Base-by-base conservation (phyloP, 2,888 invertebrate species). In the Microchrysa polita region DNA sequence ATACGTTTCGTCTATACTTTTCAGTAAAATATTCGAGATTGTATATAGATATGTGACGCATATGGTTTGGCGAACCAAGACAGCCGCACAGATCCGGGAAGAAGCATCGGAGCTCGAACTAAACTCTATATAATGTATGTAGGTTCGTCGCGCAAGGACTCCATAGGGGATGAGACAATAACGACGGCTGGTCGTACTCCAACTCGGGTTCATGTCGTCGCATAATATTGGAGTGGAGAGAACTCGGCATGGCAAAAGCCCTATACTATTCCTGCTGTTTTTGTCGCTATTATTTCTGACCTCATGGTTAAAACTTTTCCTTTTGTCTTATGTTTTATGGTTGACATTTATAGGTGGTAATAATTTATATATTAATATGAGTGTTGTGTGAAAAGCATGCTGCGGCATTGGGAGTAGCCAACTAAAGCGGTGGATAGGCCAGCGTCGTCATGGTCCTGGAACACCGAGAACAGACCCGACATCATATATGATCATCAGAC, bases 331-430 rank as follows among this genome's bases (percentile, higher is more conserved):
- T 73, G 63, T 73, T 73, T 73, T 73, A 73, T 55, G 63, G 73
- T 73, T 73, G 73, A 73, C 73, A 73, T 73, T 73, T 73, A 73
- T 73, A 73, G 75, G 74, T 72, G 73, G 74, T 67, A 74, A 76
- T 76, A 76, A 72, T 76, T 76, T 74, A 74, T 74, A 74, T 74
- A 75, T 75, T 75, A 75, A 73, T 75, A 73, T 72, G 72, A 69
- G 55, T 40, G 27, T 55, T 57, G 57, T 69, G 57, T 69, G 40
- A 57, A 22, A 22, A 65, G 65, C 22, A 22, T 34, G 48, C 65
- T 16, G 65, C 18, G 22, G 22, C 60, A 60, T 12, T 60, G 34
- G 60, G 16, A 27, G 20, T 20, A 59, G 59, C 57, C n/a, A 59
- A 5, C 12, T 7, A n/a, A n/a, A 48, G 48, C 48, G 2, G 2